These are phyloP conservation scores for Hyperoplus immaculatus DNA, from an alignment of 2,797 vertebrate species.

Conservation along the genomic window DNA sequence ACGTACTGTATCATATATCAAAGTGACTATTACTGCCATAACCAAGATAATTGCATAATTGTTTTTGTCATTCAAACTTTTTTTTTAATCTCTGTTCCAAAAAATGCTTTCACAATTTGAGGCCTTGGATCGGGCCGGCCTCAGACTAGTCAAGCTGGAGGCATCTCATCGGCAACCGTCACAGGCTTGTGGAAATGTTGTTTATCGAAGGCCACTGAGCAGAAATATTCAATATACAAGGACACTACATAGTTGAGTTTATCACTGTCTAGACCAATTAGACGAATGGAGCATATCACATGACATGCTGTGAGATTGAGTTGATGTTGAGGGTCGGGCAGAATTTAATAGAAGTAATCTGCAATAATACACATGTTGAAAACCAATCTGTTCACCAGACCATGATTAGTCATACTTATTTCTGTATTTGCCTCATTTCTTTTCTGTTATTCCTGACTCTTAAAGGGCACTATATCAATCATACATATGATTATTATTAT, in stretches of 20 bases:
- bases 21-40: neutral
- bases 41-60: neutral
- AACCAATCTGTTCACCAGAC: too few species aligned
- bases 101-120: neutral
- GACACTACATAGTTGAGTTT: neutral
- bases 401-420: too few species aligned
- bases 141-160: neutral
- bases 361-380: neutral
- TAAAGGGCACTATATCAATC: too few species aligned
- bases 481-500: too few species aligned
- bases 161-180: neutral
- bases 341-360: neutral
- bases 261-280: neutral
- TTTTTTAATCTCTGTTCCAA: neutral
- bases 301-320: neutral
- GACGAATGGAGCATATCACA: neutral
- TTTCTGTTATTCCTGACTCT: too few species aligned
- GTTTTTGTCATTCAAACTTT: neutral
- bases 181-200: constrained; percentile 1
- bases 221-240: neutral
- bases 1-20: neutral
- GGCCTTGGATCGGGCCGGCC: neutral
- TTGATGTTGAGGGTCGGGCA: neutral
- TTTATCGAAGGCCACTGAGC: neutral
- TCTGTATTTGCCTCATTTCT: too few species aligned